Base-by-base conservation (phyloP, 2,113 vertebrate species). In the Hypocryptadius cinnamomeus region DNA sequence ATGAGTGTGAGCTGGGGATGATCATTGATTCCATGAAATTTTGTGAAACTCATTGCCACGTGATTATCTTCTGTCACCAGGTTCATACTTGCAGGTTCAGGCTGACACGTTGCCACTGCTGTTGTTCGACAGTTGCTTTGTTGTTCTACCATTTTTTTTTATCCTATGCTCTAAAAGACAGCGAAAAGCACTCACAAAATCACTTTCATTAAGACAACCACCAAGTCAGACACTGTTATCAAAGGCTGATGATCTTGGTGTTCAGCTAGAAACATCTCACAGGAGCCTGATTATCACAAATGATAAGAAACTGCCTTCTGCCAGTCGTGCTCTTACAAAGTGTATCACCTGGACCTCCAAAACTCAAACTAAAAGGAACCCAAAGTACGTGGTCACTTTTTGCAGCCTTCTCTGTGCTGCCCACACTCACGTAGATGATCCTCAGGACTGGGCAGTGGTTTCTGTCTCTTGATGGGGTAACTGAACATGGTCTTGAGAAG, bases 1-100 rank as follows among this genome's bases (percentile, higher is more conserved):
- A 94, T 91, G 89, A 78, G 44, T 81, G 78, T 93, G 94, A 96
- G 91, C 80, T 96, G 94, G 91, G 85, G 92, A 87, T 74, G 89
- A 94, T 95, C 79, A 16, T 35, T 25, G 30, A 86, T 93, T 88
- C 96, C 83, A 92, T 51, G 73, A 88, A 93, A 94, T 73, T 71
- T 63, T 90, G 82, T 86, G 88, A 93, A 95, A 94, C 71, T 90
- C 77, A 23, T 70, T 63, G 91, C 64, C 88, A 85, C 71, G 33
- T 91, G 74, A 65, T 94, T 94, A 83, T 96, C 94, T 96, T 92
- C 85, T 96, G 25, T 79, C 63, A 65, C 54, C 42, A 63, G 77
- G 66, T 86, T 94, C 85, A 47, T 76, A 92, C 95, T 90, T 87
- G 70, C 89, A 96, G 86, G 85, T 79, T 95, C 93, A 95, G 93